A percentile compares a stretch with the other conserved stretches of the same genome.
Evolutionary conservation across 92 coral and sea anemone species (phyloP).

Genomic region (Porites divaricata): DNA sequence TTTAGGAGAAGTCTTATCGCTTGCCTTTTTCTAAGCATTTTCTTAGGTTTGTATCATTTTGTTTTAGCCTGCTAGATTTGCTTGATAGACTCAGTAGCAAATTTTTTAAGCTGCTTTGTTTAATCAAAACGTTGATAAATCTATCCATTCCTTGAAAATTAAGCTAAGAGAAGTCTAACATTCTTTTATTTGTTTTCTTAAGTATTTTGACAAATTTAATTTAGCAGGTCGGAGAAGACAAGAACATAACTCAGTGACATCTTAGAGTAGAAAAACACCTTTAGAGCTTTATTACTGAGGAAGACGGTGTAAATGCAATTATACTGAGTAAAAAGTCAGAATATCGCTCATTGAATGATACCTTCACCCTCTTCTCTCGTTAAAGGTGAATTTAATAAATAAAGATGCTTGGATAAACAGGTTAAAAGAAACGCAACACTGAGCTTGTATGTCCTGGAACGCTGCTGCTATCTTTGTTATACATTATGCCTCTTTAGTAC

Average conservation of each 20-base stretch:
- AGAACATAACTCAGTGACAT: no score
- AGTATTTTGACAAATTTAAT: neutral
- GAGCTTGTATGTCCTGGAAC: neutral
- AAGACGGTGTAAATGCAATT: no score
- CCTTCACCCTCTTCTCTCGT: neutral
- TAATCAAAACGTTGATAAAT: neutral
- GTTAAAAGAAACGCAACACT: neutral
- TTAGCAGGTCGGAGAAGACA: no score
- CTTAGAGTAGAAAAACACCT: no score
- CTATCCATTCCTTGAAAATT: no score
- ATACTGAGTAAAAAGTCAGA: no score
- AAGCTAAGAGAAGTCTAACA: no score
- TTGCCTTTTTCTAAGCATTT: conserved; percentile 7
- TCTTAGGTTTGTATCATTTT: conserved; percentile 27
- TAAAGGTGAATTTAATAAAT: neutral
- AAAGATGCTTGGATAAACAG: neutral
- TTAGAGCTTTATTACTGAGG: no score
- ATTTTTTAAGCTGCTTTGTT: neutral
- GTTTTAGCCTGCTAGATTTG: neutral
- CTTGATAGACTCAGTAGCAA: no score
- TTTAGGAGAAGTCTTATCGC: conserved; percentile 8
- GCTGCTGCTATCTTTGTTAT: neutral
- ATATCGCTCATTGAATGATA: no score
- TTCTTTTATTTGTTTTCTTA: neutral
- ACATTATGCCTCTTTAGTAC: neutral